These are phyloP conservation scores for Psephotus haematonotus DNA, from an alignment of 2,113 vertebrate genomes.

Conservation along the genomic window DNA sequence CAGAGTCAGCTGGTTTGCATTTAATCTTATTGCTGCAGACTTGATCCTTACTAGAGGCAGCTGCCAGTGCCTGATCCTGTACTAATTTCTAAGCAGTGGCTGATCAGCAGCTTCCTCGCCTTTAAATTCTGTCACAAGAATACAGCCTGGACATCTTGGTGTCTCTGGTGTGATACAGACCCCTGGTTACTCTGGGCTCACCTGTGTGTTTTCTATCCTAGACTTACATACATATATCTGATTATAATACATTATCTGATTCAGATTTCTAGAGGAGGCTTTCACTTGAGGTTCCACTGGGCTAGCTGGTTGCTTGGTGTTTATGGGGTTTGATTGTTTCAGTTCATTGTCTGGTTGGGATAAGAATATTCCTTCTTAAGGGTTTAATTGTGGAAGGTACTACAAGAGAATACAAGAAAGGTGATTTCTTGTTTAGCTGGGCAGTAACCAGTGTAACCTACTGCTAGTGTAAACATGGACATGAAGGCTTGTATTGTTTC, in stretches of 20 bases:
- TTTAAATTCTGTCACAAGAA: not conserved
- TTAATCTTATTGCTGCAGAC: slow-evolving; percentile 42
- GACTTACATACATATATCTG: not conserved
- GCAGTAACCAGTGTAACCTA: not conserved
- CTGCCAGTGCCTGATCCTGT: slow-evolving; percentile 31
- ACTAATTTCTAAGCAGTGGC: not conserved
- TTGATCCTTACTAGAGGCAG: slow-evolving; percentile 45
- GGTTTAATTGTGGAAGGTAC: not conserved
- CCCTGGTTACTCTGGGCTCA: fast-evolving
- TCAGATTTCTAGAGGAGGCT: not conserved
- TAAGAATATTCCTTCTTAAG: not conserved
- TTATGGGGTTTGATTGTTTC: not conserved
- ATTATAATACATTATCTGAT: not conserved
- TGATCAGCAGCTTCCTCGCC: not conserved
- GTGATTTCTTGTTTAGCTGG: not conserved
- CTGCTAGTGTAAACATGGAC: not conserved
- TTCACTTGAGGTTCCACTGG: not conserved
- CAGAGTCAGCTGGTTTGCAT: slow-evolving; percentile 52
- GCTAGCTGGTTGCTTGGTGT: not conserved
- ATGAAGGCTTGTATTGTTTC: slow-evolving; percentile 16
- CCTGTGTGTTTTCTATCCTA: not conserved
- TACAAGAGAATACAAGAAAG: not conserved
- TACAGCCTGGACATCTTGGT: not conserved
- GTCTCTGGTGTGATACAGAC: not conserved
- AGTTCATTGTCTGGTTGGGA: not conserved